These are phyloP conservation scores for Apostichopus parvimensis DNA, from an alignment of 35 echinoderm and acorn worm species.

Conservation along the genomic window DNA sequence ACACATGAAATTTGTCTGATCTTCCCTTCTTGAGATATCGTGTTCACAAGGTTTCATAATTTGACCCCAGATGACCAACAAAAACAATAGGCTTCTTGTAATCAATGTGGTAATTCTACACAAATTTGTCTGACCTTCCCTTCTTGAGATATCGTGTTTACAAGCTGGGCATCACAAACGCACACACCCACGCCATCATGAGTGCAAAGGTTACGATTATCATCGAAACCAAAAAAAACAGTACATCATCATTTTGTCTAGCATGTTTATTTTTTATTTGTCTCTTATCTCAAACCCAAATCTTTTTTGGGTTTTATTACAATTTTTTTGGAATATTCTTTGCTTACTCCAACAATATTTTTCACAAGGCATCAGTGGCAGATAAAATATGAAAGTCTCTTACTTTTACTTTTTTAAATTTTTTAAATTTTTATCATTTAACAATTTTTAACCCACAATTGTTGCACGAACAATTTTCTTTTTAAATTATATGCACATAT, in stretches of 20 bases:
- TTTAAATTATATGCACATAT: neutral
- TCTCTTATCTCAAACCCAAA: neutral
- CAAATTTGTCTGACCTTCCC: too few species aligned
- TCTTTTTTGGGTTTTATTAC: neutral
- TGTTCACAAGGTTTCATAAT: too few species aligned
- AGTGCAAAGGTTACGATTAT: too few species aligned
- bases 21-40: too few species aligned
- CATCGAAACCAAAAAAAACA: too few species aligned
- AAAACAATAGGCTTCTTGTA: too few species aligned
- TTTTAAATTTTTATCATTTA: neutral
- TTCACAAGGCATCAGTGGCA: slow-evolving; percentile 47
- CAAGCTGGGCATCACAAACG: too few species aligned
- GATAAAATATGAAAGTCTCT: slow-evolving; percentile 48
- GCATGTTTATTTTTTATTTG: slow-evolving; percentile 19
- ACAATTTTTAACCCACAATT: neutral
- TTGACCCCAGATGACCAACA: too few species aligned
- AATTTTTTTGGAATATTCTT: slow-evolving; percentile 16
- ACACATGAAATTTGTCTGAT: too few species aligned
- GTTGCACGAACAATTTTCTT: neutral
- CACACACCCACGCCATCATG: too few species aligned
- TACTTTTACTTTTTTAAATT: neutral
- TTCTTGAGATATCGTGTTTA: too few species aligned
- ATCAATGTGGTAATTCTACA: too few species aligned
- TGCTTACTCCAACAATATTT: slow-evolving; percentile 8
- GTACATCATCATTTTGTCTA: neutral